Evolutionary conservation across 2,888 invertebrate species (phyloP), one percentile per base, ranked within the genome.

Genomic region (Hirtodrosophila confusa): DNA sequence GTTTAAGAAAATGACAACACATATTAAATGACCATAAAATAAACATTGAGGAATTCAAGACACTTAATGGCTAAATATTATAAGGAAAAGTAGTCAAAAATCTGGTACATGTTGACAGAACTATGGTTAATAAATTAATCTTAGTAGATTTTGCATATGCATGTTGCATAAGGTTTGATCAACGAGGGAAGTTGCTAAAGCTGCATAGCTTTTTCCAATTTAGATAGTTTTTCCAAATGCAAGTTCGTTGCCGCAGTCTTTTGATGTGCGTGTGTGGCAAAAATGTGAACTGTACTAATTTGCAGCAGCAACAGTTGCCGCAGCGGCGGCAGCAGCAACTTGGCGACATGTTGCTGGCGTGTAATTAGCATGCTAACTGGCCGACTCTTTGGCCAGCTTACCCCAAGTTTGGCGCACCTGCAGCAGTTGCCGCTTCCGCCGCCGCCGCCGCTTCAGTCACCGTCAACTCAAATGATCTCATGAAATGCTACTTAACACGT

Each of bases 401-500:
- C 69, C 53, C 49, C 41, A 45, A 65, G 60, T 64, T 39, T 51
- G 73, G 72, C 72, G 69, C 77, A 73, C 77, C 75, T 76, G 78
- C 69, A 56, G 41, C 78, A 48, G 58, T 47, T 62, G 27, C 50
- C 48, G 65, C 57, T 72, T 62, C 71, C 71, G 66, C 56, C 57
- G 49, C 54, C 53, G 35, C 31, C 24, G 11, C 41, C 54, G 44
- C 31, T 40, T 27, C 35, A 47, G 48, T 40, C 55, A 17, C 63
- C 80, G 64, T 57, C 80, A 80, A 74, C 80, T 70, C 63, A 47
- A 73, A 66, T 66, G 82, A 80, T 78, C 76, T 78, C 83, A 78
- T 85, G 87, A 85, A 84, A 88, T 68, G 83, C 65, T 78, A 76
- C 73, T 80, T 82, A 78, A 75, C 83, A 79, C 75, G 75, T 78